These are phyloP conservation scores for Sinella curviseta DNA, from an alignment of 1,140 invertebrate genomes.

Conservation along the genomic window DNA sequence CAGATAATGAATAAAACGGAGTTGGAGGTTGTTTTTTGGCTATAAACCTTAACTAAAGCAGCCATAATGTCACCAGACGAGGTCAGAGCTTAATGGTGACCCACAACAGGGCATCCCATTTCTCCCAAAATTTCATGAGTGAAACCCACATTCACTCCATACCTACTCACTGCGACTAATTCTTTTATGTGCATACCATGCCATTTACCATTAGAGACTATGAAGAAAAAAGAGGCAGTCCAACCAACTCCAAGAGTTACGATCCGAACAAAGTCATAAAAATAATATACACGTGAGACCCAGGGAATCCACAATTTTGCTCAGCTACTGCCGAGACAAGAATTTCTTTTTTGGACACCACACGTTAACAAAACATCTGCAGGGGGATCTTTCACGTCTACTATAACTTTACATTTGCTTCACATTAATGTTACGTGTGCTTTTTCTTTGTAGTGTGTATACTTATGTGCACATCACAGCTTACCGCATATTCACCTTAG, in stretches of 20 bases:
- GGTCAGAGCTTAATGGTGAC: constrained; percentile 9
- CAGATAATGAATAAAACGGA: neutral
- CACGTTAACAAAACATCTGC: constrained; percentile 1
- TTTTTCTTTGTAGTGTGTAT: no score
- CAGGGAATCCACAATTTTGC: constrained; percentile 3
- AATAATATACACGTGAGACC: neutral
- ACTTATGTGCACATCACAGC: neutral
- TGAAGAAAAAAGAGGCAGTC: neutral
- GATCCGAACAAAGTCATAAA: constrained; percentile 13
- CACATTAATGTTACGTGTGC: no score
- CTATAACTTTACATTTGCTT: neutral
- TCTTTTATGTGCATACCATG: neutral
- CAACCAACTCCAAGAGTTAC: neutral
- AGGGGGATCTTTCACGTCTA: neutral
- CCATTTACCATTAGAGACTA: neutral
- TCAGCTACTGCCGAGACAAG: neutral
- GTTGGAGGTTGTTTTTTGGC: neutral
- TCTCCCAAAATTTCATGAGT: neutral
- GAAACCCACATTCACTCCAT: neutral
- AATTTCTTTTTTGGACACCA: neutral
- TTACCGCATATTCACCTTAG: neutral
- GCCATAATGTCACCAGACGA: neutral
- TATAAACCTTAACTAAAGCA: neutral
- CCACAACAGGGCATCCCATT: neutral
- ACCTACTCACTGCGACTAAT: neutral